phyloP scores from a whole-genome alignment of 1,140 invertebrate genomes.

The Zeugodacus cucurbitae region DNA sequence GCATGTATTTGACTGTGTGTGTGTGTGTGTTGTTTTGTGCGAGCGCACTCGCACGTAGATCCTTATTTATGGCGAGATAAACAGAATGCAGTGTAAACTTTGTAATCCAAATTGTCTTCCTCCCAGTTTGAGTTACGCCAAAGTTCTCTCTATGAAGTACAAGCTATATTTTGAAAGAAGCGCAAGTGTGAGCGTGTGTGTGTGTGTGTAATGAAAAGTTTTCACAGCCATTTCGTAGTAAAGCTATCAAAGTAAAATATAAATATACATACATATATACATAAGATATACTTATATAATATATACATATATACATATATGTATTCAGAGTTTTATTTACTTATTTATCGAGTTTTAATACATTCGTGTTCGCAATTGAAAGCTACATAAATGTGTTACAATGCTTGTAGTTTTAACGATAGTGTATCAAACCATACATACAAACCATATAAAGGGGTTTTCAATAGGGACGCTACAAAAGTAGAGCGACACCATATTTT shows the following conservation, averaged over 20 bases:
- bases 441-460: too few species aligned
- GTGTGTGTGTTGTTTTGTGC: neutral
- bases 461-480: too few species aligned
- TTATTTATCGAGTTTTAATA: neutral
- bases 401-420: neutral
- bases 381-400: neutral
- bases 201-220: neutral
- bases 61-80: slow-evolving; percentile 38
- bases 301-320: too few species aligned
- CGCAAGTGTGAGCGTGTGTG: neutral
- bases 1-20: neutral
- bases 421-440: neutral
- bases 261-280: neutral
- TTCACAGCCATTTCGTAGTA: neutral
- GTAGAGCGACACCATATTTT: too few species aligned
- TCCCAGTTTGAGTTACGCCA: slow-evolving; percentile 25
- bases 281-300: neutral
- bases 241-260: neutral
- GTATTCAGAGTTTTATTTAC: too few species aligned
- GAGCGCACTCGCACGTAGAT: neutral
- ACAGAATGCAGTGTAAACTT: slow-evolving; percentile 35
- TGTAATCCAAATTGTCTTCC: slow-evolving; percentile 36
- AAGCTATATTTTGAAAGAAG: neutral
- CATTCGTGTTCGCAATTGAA: neutral
- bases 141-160: slow-evolving; percentile 19